Conservation (phyloP, 2,113 vertebrate species). For the Charadrius vociferus region DNA sequence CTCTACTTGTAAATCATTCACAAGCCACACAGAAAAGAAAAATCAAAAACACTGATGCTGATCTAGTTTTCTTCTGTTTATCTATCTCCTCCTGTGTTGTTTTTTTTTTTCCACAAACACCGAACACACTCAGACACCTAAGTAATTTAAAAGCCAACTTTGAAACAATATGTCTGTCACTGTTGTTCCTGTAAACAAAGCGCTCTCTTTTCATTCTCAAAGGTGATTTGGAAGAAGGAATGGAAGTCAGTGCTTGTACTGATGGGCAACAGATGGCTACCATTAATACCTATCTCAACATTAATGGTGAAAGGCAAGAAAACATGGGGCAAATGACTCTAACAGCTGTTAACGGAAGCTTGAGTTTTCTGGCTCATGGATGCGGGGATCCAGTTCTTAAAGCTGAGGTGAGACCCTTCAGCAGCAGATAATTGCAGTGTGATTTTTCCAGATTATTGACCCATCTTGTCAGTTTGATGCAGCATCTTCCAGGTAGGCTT, state of each 20-base stretch:
- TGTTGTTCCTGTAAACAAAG: constrained; percentile 2
- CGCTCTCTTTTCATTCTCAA: background rate
- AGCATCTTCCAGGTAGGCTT: background rate
- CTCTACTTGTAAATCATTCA: background rate
- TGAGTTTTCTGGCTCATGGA: constrained; percentile 71
- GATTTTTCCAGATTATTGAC: background rate
- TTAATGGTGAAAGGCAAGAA: constrained; percentile 26
- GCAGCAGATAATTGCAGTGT: background rate
- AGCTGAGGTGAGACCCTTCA: constrained; percentile 28
- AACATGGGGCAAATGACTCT: constrained; percentile 66
- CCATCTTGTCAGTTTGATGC: background rate
- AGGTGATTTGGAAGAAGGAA: constrained; percentile 71
- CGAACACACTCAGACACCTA: background rate
- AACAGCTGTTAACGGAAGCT: constrained; percentile 70
- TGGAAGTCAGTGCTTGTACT: constrained; percentile 70
- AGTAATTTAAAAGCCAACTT: background rate
- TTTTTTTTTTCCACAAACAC: background rate
- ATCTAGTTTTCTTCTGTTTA: background rate
- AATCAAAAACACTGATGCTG: background rate
- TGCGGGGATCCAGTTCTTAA: constrained; percentile 53
- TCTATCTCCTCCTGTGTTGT: background rate
- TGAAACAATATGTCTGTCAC: background rate
- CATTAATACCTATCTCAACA: constrained; percentile 64
- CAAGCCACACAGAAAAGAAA: background rate
- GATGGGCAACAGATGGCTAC: constrained; percentile 42